A percentile compares a stretch with the other conserved stretches of the same genome.
phyloP scores from a whole-genome alignment of 2,797 vertebrate species.

The Oophaga sylvatica region DNA sequence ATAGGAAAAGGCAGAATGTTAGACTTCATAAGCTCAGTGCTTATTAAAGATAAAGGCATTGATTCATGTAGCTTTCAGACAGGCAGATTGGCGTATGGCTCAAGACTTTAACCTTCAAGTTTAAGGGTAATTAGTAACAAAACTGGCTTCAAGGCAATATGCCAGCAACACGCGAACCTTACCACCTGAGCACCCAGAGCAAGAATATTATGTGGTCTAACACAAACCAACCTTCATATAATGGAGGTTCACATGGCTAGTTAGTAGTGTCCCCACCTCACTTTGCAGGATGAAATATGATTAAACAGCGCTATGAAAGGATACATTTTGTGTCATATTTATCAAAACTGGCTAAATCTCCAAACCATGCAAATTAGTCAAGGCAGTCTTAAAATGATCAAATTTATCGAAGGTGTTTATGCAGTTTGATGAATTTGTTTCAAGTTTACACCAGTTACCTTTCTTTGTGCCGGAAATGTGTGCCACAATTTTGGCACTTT shows the following conservation, averaged over 20 bases:
- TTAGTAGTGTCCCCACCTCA: neutral
- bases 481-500: too few species aligned
- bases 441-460: too few species aligned
- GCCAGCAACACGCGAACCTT: neutral
- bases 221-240: neutral
- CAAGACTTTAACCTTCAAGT: conserved; percentile 36
- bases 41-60: conserved; percentile 59
- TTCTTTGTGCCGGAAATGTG: too few species aligned
- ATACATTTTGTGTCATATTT: too few species aligned
- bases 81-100: conserved; percentile 27
- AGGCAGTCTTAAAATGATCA: too few species aligned
- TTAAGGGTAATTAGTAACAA: conserved; percentile 49
- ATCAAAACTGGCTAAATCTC: too few species aligned
- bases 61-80: conserved; percentile 44
- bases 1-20: conserved; percentile 38
- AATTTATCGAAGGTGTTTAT: too few species aligned
- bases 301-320: too few species aligned
- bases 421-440: too few species aligned
- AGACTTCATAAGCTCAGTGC: conserved; percentile 48
- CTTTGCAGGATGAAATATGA: too few species aligned
- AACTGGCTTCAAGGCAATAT: neutral
- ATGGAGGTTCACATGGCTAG: neutral
- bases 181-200: neutral
- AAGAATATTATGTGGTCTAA: neutral
- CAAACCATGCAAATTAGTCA: too few species aligned